Conservation (phyloP, 2,888 invertebrate genomes). For the Spicauda simplicius region DNA sequence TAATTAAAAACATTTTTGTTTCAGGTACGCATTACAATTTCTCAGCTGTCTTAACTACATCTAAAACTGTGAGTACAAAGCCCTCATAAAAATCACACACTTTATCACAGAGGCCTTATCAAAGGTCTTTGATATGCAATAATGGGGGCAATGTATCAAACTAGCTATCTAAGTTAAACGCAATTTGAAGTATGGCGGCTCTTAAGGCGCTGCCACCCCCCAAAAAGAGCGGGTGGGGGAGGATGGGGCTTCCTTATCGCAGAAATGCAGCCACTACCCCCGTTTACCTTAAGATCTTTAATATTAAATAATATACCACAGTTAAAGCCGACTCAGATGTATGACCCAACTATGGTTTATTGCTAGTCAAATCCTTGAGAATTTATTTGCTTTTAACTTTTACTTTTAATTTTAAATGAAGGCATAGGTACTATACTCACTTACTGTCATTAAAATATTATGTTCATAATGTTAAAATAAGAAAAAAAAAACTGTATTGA, state of each 20-base stretch:
- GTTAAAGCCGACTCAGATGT: constrained; percentile 72
- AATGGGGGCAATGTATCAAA: constrained; percentile 81
- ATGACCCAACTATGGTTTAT: constrained; percentile 65
- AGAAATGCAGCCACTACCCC: constrained; percentile 80
- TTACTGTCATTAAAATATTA: no score
- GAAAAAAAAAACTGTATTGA: no score
- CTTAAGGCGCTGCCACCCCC: constrained; percentile 75
- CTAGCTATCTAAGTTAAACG: constrained; percentile 81
- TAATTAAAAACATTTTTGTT: constrained; percentile 45
- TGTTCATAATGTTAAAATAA: no score
- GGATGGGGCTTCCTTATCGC: constrained; percentile 76
- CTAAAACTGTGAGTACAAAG: constrained; percentile 50
- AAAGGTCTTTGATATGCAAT: constrained; percentile 79
- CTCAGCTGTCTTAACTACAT: background rate
- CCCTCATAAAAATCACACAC: constrained; percentile 48
- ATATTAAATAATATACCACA: constrained; percentile 83
- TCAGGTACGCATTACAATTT: constrained; percentile 52
- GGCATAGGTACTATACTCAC: no score
- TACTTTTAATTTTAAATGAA: no score
- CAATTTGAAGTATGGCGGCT: constrained; percentile 83
- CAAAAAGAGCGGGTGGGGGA: constrained; percentile 59
- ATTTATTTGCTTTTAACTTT: background rate
- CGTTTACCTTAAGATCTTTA: constrained; percentile 84
- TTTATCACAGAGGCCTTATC: constrained; percentile 70
- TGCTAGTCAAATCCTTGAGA: constrained; percentile 38